A percentile compares a stretch with the other conserved stretches of the same genome.
Conservation (phyloP, 2,888 invertebrate species). For the Epirrhoe alternata region DNA sequence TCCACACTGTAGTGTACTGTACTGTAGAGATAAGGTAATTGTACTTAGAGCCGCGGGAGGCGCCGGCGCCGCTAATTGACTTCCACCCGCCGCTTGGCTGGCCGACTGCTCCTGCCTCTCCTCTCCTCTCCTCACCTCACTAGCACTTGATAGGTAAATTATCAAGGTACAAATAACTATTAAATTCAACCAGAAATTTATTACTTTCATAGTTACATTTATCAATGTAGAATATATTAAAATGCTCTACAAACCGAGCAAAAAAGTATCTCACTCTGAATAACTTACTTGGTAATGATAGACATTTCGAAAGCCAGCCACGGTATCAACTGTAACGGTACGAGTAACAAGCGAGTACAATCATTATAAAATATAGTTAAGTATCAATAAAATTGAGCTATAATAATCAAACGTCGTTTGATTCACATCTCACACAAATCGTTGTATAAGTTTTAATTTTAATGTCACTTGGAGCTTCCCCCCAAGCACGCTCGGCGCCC, state of each 20-base stretch:
- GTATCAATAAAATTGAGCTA: constrained; percentile 83
- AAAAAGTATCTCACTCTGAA: constrained; percentile 3
- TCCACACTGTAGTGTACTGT: too few species aligned
- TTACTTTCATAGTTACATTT: constrained; percentile 9
- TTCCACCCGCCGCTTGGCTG: constrained; percentile 4
- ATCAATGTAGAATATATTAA: constrained; percentile 6
- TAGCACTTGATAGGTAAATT: constrained; percentile 35
- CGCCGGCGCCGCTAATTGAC: constrained; percentile 44
- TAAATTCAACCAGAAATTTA: constrained; percentile 13
- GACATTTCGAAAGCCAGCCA: constrained; percentile 44
- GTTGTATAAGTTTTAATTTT: constrained; percentile 29
- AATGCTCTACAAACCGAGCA: constrained; percentile 12
- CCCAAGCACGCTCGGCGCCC: too few species aligned
- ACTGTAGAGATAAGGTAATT: constrained; percentile 67
- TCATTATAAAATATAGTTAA: constrained; percentile 65
- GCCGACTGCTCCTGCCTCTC: constrained; percentile 4
- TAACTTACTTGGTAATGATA: constrained; percentile 8
- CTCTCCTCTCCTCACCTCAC: too few species aligned
- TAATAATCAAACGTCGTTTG: constrained; percentile 64
- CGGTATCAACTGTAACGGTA: constrained; percentile 59
- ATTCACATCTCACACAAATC: constrained; percentile 43
- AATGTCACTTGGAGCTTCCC: constrained; percentile 5
- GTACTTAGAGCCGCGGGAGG: constrained; percentile 63
- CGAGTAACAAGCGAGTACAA: constrained; percentile 77
- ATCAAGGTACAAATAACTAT: constrained; percentile 40